These are phyloP conservation scores for Desmophyllum pertusum DNA, from an alignment of 92 coral and sea anemone species.

Conservation along the genomic window DNA sequence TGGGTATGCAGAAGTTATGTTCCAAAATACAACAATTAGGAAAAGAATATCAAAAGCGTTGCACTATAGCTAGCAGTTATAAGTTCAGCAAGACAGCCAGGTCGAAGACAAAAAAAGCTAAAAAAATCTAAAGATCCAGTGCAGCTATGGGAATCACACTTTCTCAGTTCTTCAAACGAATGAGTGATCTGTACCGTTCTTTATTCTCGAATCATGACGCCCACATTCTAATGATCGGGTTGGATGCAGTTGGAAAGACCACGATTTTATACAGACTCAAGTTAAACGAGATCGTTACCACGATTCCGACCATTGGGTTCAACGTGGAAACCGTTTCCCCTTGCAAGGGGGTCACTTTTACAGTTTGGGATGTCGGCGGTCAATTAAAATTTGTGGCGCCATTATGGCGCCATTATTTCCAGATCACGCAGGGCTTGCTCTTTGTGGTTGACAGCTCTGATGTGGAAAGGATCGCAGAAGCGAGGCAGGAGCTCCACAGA, in stretches of 20 bases:
- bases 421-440: constrained; percentile 75
- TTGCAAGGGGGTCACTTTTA: constrained; percentile 66
- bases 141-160: constrained; percentile 43
- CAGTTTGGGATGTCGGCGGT: constrained; percentile 89
- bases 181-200: constrained; percentile 54
- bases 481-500: constrained; percentile 55
- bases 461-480: constrained; percentile 62
- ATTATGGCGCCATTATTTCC: constrained; percentile 85
- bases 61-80: too few species aligned
- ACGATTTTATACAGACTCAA: constrained; percentile 85
- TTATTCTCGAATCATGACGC: constrained; percentile 73
- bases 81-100: neutral
- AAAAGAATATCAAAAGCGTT: constrained; percentile 12
- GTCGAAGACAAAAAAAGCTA: neutral
- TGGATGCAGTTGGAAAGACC: constrained; percentile 89
- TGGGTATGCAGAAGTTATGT: constrained; percentile 20
- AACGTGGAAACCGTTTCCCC: constrained; percentile 84
- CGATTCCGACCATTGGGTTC: constrained; percentile 84
- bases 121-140: too few species aligned
- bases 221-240: constrained; percentile 75
- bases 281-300: constrained; percentile 77
- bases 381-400: constrained; percentile 78
- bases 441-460: constrained; percentile 87
- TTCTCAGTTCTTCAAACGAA: constrained; percentile 58
- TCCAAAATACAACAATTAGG: constrained; percentile 10